Conservation (phyloP, 2,797 vertebrate species). For the Adrianichthys oophorus region DNA sequence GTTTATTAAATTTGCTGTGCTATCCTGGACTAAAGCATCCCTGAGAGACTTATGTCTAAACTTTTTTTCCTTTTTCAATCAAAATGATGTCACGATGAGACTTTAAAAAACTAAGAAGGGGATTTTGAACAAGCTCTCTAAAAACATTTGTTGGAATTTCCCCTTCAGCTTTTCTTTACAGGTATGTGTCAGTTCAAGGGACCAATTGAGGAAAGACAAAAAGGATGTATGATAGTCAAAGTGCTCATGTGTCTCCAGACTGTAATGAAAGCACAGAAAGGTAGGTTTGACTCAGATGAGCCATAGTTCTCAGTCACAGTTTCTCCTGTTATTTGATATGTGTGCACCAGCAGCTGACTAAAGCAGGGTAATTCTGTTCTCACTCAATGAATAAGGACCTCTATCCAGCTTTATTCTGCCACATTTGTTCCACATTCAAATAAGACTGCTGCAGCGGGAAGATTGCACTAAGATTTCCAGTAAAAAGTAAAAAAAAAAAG, state of each 20-base stretch:
- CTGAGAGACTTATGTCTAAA: too few relatives aligned
- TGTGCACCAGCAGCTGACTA: conserved; percentile 69
- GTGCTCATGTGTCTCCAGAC: conserved; percentile 42
- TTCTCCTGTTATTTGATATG: conserved; percentile 27
- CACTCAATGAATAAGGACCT: conserved; percentile 68
- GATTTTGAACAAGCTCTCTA: background rate
- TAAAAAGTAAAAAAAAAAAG: conserved; percentile 6
- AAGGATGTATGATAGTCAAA: conserved; percentile 31
- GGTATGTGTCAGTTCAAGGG: conserved; percentile 36
- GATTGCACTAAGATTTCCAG: conserved; percentile 67
- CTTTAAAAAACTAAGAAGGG: too few relatives aligned
- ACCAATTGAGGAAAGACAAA: conserved; percentile 12
- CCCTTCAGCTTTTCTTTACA: conserved; percentile 27
- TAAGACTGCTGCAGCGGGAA: conserved; percentile 67
- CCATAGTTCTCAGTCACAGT: conserved; percentile 28
- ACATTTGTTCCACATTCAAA: conserved; percentile 76
- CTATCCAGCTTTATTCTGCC: conserved; percentile 73
- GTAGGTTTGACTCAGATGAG: conserved; percentile 57
- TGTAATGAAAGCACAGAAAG: conserved; percentile 58
- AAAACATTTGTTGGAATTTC: background rate
- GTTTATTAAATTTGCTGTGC: too few relatives aligned
- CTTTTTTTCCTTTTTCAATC: too few relatives aligned
- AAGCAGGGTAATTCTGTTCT: conserved; percentile 74
- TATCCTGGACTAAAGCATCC: too few relatives aligned
- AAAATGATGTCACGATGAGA: too few relatives aligned